A percentile compares a stretch with the other conserved stretches of the same genome.
Conservation (phyloP, 2,113 vertebrate genomes). For the Poeciliopsis retropinna region DNA sequence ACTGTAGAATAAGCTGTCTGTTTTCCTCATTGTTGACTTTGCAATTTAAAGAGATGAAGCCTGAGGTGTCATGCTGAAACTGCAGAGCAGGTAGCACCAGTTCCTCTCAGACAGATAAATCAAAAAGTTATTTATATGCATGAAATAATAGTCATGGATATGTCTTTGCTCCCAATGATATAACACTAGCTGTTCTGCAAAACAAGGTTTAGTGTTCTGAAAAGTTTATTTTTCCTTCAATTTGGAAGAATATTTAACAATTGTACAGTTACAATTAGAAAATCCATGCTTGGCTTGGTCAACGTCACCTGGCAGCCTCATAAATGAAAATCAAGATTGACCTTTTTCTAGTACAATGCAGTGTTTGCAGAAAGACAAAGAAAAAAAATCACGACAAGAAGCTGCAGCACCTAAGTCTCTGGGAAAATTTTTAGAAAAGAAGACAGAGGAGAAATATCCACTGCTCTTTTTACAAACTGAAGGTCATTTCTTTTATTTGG, state of each 20-base stretch:
- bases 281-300: background rate
- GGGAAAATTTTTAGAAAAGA: too few relatives aligned
- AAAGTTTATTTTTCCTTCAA: background rate
- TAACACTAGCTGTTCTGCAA: conserved; percentile 17
- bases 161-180: conserved; percentile 51
- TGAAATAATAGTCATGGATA: conserved; percentile 72
- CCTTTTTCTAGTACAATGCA: conserved; percentile 28
- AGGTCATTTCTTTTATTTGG: too few relatives aligned
- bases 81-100: conserved; percentile 54
- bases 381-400: too few relatives aligned
- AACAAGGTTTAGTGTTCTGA: background rate
- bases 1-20: conserved; percentile 44
- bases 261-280: background rate
- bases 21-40: conserved; percentile 43
- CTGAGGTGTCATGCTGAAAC: conserved; percentile 51
- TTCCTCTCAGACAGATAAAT: conserved; percentile 47
- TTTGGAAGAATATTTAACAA: too few relatives aligned
- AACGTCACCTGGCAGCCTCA: conserved; percentile 15
- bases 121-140: conserved; percentile 77
- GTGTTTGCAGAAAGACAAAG: conserved; percentile 2
- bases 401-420: too few relatives aligned
- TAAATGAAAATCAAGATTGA: conserved; percentile 39
- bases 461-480: too few relatives aligned
- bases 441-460: too few relatives aligned
- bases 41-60: conserved; percentile 45